phyloP scores from a whole-genome alignment of 2,888 invertebrate species.

The Stenoptilia bipunctidactyla region DNA sequence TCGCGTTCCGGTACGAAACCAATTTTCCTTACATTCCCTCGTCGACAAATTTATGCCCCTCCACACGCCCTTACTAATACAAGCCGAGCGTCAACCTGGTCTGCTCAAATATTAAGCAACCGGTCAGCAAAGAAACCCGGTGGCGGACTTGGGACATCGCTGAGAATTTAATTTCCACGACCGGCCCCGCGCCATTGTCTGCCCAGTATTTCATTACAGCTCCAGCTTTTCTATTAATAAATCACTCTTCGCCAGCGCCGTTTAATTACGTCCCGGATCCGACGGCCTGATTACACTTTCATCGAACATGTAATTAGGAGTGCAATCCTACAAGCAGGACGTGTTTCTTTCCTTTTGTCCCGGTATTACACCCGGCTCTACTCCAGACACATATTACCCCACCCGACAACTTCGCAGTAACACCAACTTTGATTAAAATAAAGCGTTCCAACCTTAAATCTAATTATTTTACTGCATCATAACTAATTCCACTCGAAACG shows the following conservation, averaged over 20 bases:
- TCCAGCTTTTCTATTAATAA: slow-evolving; percentile 71
- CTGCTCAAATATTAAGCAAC: slow-evolving; percentile 51
- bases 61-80: slow-evolving; percentile 54
- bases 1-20: slow-evolving; percentile 55
- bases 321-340: slow-evolving; percentile 47
- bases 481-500: too few relatives aligned
- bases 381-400: slow-evolving; percentile 36
- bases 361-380: neutral
- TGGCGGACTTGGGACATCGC: too few relatives aligned
- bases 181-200: slow-evolving; percentile 62
- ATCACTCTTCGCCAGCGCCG: slow-evolving; percentile 69
- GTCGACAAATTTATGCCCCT: slow-evolving; percentile 66
- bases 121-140: slow-evolving; percentile 45
- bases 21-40: slow-evolving; percentile 67
- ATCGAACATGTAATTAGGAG: slow-evolving; percentile 71
- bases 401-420: slow-evolving; percentile 30
- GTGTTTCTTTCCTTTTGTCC: slow-evolving; percentile 61
- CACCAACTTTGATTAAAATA: slow-evolving; percentile 62
- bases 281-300: slow-evolving; percentile 69
- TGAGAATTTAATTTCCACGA: slow-evolving; percentile 69
- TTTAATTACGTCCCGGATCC: slow-evolving; percentile 69
- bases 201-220: slow-evolving; percentile 70
- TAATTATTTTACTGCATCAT: slow-evolving; percentile 13
- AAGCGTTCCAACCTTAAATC: slow-evolving; percentile 29
- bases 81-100: slow-evolving; percentile 18